A percentile compares a stretch with the other conserved stretches of the same genome.
Conservation (phyloP, 1,140 invertebrate species). For the Caenorhabditis remanei region DNA sequence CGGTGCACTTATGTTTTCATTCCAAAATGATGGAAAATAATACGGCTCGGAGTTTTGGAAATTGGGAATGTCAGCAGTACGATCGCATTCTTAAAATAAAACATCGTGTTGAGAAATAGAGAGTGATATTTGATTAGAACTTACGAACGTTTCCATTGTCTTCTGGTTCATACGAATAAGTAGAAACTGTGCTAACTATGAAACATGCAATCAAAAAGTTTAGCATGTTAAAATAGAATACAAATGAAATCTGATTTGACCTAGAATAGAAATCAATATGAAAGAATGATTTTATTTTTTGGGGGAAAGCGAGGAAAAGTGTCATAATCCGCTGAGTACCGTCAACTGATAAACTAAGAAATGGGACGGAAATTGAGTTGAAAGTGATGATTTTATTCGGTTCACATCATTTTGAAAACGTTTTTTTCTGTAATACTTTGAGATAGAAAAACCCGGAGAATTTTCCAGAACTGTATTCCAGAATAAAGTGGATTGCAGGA, state of each 20-base stretch:
- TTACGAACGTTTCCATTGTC: too few species aligned
- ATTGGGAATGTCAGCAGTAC: background rate
- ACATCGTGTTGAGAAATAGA: too few species aligned
- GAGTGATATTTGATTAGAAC: too few species aligned
- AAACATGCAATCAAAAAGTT: background rate
- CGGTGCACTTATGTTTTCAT: background rate
- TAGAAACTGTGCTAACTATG: too few species aligned
- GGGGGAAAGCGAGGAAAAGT: background rate
- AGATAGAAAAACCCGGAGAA: background rate
- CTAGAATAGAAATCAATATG: background rate
- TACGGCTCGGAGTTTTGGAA: background rate
- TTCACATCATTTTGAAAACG: background rate
- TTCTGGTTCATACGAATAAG: too few species aligned
- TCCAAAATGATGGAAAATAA: background rate
- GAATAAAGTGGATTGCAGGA: too few species aligned
- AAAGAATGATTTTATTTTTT: background rate
- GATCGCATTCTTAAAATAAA: background rate
- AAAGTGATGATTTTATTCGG: background rate
- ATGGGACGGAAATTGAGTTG: background rate
- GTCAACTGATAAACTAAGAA: background rate
- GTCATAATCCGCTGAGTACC: slow-evolving; percentile 10
- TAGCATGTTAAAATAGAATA: background rate
- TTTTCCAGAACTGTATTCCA: too few species aligned
- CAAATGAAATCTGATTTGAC: background rate
- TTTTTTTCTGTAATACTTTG: too few species aligned